These are phyloP conservation scores for Tauraco erythrolophus DNA, from an alignment of 2,113 vertebrate species.

Conservation along the genomic window DNA sequence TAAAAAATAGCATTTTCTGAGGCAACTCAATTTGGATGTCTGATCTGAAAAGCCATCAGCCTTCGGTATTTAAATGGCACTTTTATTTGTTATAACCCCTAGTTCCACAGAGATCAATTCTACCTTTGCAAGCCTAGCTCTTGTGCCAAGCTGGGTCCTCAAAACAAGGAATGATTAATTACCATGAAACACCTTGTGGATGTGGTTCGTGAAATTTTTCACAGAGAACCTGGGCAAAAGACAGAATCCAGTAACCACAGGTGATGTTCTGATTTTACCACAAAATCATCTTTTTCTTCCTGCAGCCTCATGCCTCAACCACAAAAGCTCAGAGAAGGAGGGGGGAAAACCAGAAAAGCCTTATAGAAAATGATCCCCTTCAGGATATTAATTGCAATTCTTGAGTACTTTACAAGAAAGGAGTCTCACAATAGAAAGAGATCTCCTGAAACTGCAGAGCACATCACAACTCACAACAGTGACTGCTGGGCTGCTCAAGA, in stretches of 20 bases:
- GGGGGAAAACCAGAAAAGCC: not conserved
- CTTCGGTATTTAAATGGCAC: not conserved
- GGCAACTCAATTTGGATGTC: not conserved
- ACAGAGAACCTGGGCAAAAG: not conserved
- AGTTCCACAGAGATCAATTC: not conserved
- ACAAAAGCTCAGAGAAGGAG: not conserved
- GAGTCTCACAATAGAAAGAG: not conserved
- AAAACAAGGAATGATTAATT: not conserved
- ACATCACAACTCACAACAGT: not conserved
- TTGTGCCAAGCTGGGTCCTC: not conserved
- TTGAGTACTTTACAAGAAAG: not conserved
- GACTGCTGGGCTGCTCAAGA: not conserved
- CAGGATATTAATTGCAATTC: not conserved
- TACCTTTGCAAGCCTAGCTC: not conserved
- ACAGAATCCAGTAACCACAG: not conserved
- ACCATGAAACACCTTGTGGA: not conserved
- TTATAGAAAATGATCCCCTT: not conserved
- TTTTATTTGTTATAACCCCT: not conserved
- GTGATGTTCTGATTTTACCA: not conserved
- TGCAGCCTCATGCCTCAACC: not conserved
- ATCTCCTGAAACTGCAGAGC: not conserved
- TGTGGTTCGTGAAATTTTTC: not conserved
- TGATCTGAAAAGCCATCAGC: not conserved
- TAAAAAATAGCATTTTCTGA: not conserved
- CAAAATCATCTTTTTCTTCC: not conserved